Evolutionary conservation across 64 coral and sea anemone genomes (phyloP).

Genomic region (Montipora efflorescens): DNA sequence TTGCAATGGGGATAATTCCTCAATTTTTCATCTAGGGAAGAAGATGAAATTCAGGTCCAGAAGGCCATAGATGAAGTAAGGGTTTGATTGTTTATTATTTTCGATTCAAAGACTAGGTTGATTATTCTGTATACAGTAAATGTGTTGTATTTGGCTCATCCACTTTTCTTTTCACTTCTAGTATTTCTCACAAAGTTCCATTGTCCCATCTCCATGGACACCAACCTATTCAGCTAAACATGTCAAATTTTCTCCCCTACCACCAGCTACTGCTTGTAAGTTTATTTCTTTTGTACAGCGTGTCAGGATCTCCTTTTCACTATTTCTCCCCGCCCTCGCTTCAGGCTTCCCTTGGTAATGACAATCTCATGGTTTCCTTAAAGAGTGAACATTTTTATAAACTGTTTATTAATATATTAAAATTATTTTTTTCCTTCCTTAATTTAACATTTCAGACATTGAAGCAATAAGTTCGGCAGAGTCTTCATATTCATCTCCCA

Average conservation of each 20-base stretch:
- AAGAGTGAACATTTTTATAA: no score
- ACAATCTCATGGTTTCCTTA: no score
- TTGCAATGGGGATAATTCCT: neutral
- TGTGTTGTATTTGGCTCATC: neutral
- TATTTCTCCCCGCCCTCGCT: no score
- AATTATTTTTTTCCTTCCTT: no score
- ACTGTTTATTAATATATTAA: no score
- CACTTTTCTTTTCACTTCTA: slow-evolving; percentile 31
- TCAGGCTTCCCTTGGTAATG: no score
- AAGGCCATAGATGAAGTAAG: slow-evolving; percentile 86
- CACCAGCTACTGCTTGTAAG: slow-evolving; percentile 94
- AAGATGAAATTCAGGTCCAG: slow-evolving; percentile 88
- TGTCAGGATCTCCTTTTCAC: no score
- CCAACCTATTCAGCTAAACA: slow-evolving; percentile 85
- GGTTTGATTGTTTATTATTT: neutral
- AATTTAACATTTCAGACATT: slow-evolving; percentile 61
- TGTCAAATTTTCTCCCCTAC: slow-evolving; percentile 97
- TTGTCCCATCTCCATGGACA: slow-evolving; percentile 99
- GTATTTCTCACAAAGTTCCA: slow-evolving; percentile 95
- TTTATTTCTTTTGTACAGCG: neutral
- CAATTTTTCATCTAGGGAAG: slow-evolving; percentile 47
- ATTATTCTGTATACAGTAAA: neutral
- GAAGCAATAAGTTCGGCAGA: slow-evolving; percentile 68
- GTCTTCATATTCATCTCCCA: slow-evolving; percentile 78
- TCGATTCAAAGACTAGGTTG: neutral